Percentiles rank a stretch among this genome's conserved stretches.
Conservation (phyloP, 2,113 vertebrate genomes). For the Tragelaphus imberbis region DNA sequence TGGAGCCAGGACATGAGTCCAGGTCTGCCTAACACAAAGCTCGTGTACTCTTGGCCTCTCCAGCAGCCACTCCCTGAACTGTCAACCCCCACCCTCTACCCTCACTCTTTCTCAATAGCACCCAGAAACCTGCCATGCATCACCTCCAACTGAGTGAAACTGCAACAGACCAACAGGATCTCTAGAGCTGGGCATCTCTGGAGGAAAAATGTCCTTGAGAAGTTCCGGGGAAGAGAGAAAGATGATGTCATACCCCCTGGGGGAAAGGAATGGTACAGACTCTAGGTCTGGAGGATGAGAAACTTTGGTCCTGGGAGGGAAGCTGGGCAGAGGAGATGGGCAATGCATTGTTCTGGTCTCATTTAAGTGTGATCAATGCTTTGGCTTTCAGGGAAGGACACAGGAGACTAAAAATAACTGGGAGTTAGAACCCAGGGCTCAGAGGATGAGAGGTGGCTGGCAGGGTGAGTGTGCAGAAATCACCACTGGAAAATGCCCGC, state of each 20-base stretch:
- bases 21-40: not conserved
- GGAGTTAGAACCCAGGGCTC: constrained; percentile 57
- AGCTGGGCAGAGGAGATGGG: constrained; percentile 16
- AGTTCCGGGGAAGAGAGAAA: not conserved
- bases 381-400: constrained; percentile 62
- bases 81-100: not conserved
- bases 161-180: not conserved
- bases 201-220: constrained; percentile 52
- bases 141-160: not conserved
- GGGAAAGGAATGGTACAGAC: not conserved
- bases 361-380: constrained; percentile 73
- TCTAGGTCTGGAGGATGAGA: constrained; percentile 57
- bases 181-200: not conserved
- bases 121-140: not conserved
- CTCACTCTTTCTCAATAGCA: not conserved
- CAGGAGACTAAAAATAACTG: constrained; percentile 70
- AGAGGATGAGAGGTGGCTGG: constrained; percentile 41
- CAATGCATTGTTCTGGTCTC: constrained; percentile 63
- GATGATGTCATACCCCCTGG: constrained; percentile 44
- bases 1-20: not conserved
- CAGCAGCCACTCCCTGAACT: not conserved
- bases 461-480: constrained; percentile 50
- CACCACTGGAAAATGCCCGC: constrained; percentile 51
- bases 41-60: not conserved
- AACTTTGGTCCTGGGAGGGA: constrained; percentile 62